Evolutionary conservation across 2,888 invertebrate species (phyloP), one percentile per base, ranked within the genome.

Genomic region (Epiblema foenella): DNA sequence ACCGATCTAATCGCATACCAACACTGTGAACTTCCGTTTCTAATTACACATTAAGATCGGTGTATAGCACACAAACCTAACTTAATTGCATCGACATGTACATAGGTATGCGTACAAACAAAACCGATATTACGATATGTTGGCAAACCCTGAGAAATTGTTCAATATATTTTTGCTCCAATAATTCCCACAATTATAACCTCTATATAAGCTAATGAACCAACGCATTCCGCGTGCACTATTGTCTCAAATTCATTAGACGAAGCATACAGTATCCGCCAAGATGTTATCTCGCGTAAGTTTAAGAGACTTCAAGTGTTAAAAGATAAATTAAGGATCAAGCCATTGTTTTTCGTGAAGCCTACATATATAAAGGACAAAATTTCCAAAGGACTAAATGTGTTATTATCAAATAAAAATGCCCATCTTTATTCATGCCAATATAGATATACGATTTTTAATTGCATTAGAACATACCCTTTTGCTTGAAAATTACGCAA

Each of bases 101-200:
- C 20, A 52, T 37, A 49, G 29, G 49, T 29, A 51, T 67, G 57
- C 76, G 75, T 76, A 78, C 71, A 65, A 59, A 60, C 75, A 75
- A 57, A 74, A 72, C 75, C 78, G 75, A 78, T 78, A 83, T 90
- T 90, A 89, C 90, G 86, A 82, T 87, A 88, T 81, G 80, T 89
- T 89, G 77, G 84, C 86, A 90, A 90, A 89, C 85, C 79, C 84
- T 91, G 87, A 85, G 90, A 91, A 90, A 90, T 91, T 87, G 87
- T 87, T 90, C 89, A 89, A 89, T 88, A 80, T 81, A 85, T 90
- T 91, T 93, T 93, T 92, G 90, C 92, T 89, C 90, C 80, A 89
- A 85, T 89, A 89, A 88, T 93, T 93, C 93, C 91, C 93, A 93
- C 93, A 91, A 90, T 92, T 90, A 90, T 81, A 80, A 82, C 81